Evolutionary conservation across 2,888 invertebrate species (phyloP), one percentile per base, ranked within the genome.

Genomic region (Ornithoptera priamus): DNA sequence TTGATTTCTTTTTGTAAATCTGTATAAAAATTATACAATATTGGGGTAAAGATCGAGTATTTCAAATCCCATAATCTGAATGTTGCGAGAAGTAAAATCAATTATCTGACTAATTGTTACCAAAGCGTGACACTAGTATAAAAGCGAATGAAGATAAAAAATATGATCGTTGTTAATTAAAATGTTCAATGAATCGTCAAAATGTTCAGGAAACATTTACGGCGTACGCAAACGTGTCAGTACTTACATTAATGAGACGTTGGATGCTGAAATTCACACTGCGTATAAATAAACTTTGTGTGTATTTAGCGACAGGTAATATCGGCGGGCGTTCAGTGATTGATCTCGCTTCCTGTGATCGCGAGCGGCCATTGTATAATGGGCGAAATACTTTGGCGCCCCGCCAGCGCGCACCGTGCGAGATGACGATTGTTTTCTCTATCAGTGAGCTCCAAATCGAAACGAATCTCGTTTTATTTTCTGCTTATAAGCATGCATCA

Each of bases 321-420:
- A 66, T 66, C 66, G 69, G 60, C 42, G 59, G 56, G 70, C 73
- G 73, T 75, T 75, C 75, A 76, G 79, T 85, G 85, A 87, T 87
- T 85, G 86, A 87, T 87, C 86, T 85, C 82, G 84, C 84, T 85
- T 82, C 82, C 83, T 85, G 83, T 82, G 84, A 83, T 81, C 80
- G 78, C 71, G 76, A 76, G 79, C 82, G 78, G 78, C 79, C 80
- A 79, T 80, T 79, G 82, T 82, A 82, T 83, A 85, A 82, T 85
- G 84, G 83, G 78, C 83, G 81, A 85, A 86, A 87, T 86, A 84
- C 80, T 84, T 81, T 90, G 90, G 90, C 89, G 71, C 70, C 63
- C 71, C 71, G 86, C 90, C 90, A 90, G 82, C 76, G 73, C 78
- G 75, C 77, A 80, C 81, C 79, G 79, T 81, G 80, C 79, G 80